Evolutionary conservation across 2,113 vertebrate genomes (phyloP).

Genomic region (Hippoglossus stenolepis): DNA sequence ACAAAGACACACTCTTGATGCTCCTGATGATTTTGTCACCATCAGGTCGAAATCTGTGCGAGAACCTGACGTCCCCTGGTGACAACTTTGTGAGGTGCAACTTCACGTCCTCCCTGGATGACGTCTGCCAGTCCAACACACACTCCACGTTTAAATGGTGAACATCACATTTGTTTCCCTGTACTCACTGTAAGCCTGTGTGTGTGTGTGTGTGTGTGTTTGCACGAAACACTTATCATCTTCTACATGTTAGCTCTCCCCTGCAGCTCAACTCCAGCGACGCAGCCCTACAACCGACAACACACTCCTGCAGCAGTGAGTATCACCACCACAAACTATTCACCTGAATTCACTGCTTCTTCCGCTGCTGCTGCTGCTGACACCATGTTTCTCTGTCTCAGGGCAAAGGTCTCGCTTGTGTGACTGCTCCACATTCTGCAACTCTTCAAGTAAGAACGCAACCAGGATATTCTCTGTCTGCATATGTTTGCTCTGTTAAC

Average conservation of each 20-base stretch:
- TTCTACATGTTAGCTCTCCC: conserved; percentile 8
- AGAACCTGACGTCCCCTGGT: conserved; percentile 33
- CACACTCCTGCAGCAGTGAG: conserved; percentile 46
- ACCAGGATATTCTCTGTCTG: neutral
- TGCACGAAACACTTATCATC: neutral
- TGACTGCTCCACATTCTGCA: conserved; percentile 59
- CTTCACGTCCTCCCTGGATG: conserved; percentile 43
- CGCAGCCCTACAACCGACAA: too few relatives aligned
- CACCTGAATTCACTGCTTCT: too few relatives aligned
- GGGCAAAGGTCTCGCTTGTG: conserved; percentile 35
- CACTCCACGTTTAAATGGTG: conserved; percentile 65
- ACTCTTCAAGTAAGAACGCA: conserved; percentile 44
- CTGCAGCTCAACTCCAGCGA: conserved; percentile 4
- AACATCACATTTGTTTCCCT: neutral
- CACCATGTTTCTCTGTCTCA: conserved; percentile 23
- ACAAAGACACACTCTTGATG: neutral
- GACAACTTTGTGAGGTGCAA: conserved; percentile 67
- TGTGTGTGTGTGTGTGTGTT: neutral
- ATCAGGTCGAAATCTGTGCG: conserved; percentile 57
- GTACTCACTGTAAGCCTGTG: neutral
- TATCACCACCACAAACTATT: neutral
- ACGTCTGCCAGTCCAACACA: conserved; percentile 51
- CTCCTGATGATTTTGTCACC: conserved; percentile 4
- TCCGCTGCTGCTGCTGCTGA: neutral
- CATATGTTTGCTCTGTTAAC: neutral